phyloP scores from a whole-genome alignment of 2,888 invertebrate genomes.

The Mechanitis messenoides region DNA sequence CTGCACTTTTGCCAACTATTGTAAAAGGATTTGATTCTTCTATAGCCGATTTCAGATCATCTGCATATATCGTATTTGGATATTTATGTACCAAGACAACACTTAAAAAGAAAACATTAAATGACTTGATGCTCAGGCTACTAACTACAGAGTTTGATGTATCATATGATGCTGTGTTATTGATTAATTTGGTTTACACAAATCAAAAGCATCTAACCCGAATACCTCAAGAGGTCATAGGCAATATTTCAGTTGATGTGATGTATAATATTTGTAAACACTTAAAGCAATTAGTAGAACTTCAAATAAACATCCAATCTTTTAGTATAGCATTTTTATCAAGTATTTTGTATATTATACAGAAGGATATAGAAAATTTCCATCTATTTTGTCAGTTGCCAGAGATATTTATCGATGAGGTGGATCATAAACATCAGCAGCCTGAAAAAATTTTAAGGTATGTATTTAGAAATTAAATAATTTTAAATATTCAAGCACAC shows the following conservation, averaged over 20 bases:
- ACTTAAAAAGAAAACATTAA: conserved; percentile 78
- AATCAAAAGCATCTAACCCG: conserved; percentile 72
- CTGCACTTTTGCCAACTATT: conserved; percentile 82
- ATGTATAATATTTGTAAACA: conserved; percentile 56
- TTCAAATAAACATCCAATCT: conserved; percentile 73
- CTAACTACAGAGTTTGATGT: conserved; percentile 57
- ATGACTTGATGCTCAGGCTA: conserved; percentile 74
- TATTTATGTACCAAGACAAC: conserved; percentile 80
- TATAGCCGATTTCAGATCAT: conserved; percentile 82
- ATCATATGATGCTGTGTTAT: conserved; percentile 77
- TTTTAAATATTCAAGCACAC: not conserved
- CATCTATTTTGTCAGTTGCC: conserved; percentile 72
- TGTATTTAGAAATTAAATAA: conserved; percentile 35
- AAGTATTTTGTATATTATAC: conserved; percentile 68
- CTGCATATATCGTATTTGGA: conserved; percentile 84
- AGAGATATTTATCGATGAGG: conserved; percentile 74
- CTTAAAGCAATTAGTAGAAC: conserved; percentile 72
- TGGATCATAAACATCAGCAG: conserved; percentile 76
- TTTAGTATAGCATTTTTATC: conserved; percentile 77
- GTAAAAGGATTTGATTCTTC: conserved; percentile 82
- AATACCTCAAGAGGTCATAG: conserved; percentile 73
- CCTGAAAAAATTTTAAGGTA: conserved; percentile 77
- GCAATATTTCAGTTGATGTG: conserved; percentile 58
- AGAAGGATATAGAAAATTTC: conserved; percentile 66
- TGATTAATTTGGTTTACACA: conserved; percentile 83